phyloP scores from a whole-genome alignment of 2,888 invertebrate species.

The Andrena minutula region DNA sequence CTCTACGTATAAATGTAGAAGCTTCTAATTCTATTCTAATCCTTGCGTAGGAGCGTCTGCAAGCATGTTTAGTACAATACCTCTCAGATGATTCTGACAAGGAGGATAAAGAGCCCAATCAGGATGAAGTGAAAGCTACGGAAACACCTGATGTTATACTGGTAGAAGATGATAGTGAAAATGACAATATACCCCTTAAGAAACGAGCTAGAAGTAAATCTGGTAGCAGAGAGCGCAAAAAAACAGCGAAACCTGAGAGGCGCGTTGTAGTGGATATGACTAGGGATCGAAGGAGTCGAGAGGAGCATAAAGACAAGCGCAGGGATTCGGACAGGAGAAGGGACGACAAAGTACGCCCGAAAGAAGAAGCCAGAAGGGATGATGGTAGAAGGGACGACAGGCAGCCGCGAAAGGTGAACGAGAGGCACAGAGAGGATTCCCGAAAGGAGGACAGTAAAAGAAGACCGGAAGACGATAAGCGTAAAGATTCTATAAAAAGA shows the following conservation, averaged over 20 bases:
- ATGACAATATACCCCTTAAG: constrained; percentile 85
- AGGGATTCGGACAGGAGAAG: constrained; percentile 76
- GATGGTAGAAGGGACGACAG: constrained; percentile 85
- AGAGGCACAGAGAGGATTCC: constrained; percentile 82
- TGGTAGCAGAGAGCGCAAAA: constrained; percentile 80
- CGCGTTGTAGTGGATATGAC: constrained; percentile 82
- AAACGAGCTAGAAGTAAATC: constrained; percentile 84
- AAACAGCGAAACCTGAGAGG: constrained; percentile 78
- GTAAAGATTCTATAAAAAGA: constrained; percentile 82
- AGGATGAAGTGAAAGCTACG: constrained; percentile 84
- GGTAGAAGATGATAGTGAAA: constrained; percentile 89
- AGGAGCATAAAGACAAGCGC: constrained; percentile 78
- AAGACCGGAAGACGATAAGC: constrained; percentile 82
- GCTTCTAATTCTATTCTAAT: neutral
- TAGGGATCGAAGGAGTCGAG: constrained; percentile 76
- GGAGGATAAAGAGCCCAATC: constrained; percentile 84
- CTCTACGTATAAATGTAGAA: neutral
- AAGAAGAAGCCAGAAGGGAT: constrained; percentile 77
- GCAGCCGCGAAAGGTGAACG: constrained; percentile 84
- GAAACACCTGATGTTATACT: constrained; percentile 88
- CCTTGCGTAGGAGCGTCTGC: constrained; percentile 86
- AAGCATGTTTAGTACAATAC: constrained; percentile 92
- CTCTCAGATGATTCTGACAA: constrained; percentile 89
- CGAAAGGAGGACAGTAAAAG: constrained; percentile 83
- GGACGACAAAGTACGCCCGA: constrained; percentile 77